Evolutionary conservation across 2,888 invertebrate species (phyloP), one percentile per base, ranked within the genome.

Genomic region (Brachyopa scutellaris): DNA sequence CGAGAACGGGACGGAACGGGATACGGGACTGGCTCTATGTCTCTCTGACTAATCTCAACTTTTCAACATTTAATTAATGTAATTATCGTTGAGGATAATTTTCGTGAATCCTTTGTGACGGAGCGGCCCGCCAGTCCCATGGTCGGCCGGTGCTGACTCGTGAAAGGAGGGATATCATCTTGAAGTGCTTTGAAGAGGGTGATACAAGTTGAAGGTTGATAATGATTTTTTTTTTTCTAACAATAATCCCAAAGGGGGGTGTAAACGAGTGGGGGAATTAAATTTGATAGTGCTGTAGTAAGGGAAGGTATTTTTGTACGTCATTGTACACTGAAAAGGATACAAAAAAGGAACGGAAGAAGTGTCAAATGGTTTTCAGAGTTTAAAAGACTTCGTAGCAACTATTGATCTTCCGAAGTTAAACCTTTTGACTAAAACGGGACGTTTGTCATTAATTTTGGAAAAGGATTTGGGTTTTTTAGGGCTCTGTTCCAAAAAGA

Each of bases 41-140:
- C 42, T 57, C 33, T 33, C 17, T 31, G 45, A 61, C 73, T 74
- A 79, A 79, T 79, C 79, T 67, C 51, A 79, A 79, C 79, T 79
- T 79, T 79, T 79, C 79, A 79, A 67, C 79, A 62, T 79, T 73
- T 79, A 79, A 79, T 79, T 73, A 79, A 74, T 74, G 73, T 73
- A 79, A 79, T 79, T 79, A 79, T 79, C 67, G 74, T 79, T 73
- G 29, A 53, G 67, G 79, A 79, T 79, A 67, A 79, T 79, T 79
- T 74, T 55, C 61, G 29, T 38, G 55, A 79, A 67, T 61, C 73
- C 45, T 74, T 79, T 74, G 47, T 73, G 51, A 66, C 59, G 38
- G 47, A 42, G 26, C 31, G 53, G 33, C 15, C n/a, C n/a, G n/a
- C n/a, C n/a, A n/a, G 40, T 51, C 11, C 23, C 49, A 26, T 38